Evolutionary conservation across 1,140 invertebrate genomes (phyloP).

Genomic region (Ceratina japonica): DNA sequence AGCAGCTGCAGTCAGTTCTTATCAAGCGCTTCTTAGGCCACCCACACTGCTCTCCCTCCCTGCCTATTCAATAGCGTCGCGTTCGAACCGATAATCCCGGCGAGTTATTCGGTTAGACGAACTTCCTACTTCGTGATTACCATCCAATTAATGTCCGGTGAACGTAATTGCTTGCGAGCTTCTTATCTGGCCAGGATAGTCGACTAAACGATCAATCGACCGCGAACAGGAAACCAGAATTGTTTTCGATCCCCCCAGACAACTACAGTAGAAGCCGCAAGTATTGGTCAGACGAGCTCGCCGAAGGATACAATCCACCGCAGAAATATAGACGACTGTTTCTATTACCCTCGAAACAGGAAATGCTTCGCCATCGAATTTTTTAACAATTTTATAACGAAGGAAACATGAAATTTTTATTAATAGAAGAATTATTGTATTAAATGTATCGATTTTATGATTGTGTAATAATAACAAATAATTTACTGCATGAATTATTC

Average conservation of each 20-base stretch:
- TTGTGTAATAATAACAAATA: too few relatives aligned
- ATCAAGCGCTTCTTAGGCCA: background rate
- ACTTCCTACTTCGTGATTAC: conserved; percentile 26
- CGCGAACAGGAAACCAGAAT: background rate
- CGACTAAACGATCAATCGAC: conserved; percentile 7
- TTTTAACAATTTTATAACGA: too few relatives aligned
- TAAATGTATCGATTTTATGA: too few relatives aligned
- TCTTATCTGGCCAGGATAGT: conserved; percentile 14
- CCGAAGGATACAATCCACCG: background rate
- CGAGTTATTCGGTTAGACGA: conserved; percentile 33
- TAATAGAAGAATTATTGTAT: too few relatives aligned
- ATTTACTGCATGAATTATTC: too few relatives aligned
- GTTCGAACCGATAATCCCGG: conserved; percentile 20
- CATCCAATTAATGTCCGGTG: conserved; percentile 21
- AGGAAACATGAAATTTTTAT: too few relatives aligned
- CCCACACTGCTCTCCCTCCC: background rate
- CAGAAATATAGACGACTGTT: background rate
- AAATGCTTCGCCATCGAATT: background rate
- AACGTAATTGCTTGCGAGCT: conserved; percentile 24
- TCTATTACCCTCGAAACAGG: background rate
- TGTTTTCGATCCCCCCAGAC: background rate
- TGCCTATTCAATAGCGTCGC: conserved; percentile 14
- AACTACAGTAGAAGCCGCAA: background rate
- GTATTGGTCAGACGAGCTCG: background rate
- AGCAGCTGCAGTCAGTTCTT: background rate